Evolutionary conservation across 2,888 invertebrate species (phyloP).

Genomic region (Oxycera nigricornis): DNA sequence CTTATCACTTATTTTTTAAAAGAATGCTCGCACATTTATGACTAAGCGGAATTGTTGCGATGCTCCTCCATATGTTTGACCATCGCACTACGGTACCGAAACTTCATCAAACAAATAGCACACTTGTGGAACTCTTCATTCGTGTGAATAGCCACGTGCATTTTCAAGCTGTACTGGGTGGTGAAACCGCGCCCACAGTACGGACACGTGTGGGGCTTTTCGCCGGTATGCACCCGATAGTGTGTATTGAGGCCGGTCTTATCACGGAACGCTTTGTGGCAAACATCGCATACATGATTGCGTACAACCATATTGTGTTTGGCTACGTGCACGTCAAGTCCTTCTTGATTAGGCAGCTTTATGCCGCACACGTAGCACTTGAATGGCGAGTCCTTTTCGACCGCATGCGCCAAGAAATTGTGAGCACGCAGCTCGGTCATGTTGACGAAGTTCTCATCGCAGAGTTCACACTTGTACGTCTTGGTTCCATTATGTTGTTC

Average conservation of each 20-base stretch:
- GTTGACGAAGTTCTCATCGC: conserved; percentile 3
- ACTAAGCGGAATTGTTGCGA: conserved; percentile 5
- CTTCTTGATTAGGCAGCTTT: conserved; percentile 5
- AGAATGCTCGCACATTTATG: not conserved
- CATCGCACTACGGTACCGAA: conserved; percentile 35
- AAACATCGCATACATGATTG: conserved; percentile 29
- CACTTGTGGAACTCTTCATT: conserved; percentile 35
- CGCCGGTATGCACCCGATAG: conserved; percentile 32
- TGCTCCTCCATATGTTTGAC: conserved; percentile 33
- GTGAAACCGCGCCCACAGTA: conserved; percentile 25
- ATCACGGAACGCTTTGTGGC: conserved; percentile 33
- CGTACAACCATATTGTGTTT: conserved; percentile 31
- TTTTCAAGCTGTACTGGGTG: conserved; percentile 33
- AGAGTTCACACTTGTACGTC: conserved; percentile 26
- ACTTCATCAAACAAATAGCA: conserved; percentile 27
- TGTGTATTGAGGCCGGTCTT: conserved; percentile 34
- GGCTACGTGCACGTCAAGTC: conserved; percentile 12
- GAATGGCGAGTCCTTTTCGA: conserved; percentile 28
- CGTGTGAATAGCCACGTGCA: conserved; percentile 35
- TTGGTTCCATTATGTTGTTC: conserved; percentile 27
- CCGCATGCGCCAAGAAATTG: conserved; percentile 30
- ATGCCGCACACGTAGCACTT: conserved; percentile 31
- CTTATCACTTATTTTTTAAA: not conserved
- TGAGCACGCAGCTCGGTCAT: conserved; percentile 22
- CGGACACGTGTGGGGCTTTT: conserved; percentile 32